A percentile compares a stretch with the other conserved stretches of the same genome.
phyloP scores from a whole-genome alignment of 92 coral and sea anemone genomes.

The Metridium senile region DNA sequence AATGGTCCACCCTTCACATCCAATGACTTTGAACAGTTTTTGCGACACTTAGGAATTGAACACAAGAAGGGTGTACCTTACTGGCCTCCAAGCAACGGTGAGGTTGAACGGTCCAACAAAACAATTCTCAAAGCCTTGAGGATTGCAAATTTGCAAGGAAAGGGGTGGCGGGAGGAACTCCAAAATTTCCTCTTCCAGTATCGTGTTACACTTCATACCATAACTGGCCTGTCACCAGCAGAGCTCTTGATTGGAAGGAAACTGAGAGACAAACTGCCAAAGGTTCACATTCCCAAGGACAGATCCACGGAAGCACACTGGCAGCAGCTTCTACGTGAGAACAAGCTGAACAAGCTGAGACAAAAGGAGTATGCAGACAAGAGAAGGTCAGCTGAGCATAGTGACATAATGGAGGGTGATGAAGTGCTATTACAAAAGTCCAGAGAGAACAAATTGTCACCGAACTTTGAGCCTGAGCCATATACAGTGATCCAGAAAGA shows the following conservation, averaged over 20 bases:
- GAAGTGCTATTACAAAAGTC: slow-evolving; percentile 48
- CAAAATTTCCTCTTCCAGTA: slow-evolving; percentile 58
- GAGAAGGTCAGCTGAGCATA: slow-evolving; percentile 44
- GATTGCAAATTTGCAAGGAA: slow-evolving; percentile 57
- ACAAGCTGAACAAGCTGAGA: slow-evolving; percentile 39
- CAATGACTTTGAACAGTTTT: slow-evolving; percentile 64
- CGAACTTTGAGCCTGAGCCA: slow-evolving; percentile 48
- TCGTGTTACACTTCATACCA: slow-evolving; percentile 56
- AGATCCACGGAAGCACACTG: too few relatives aligned
- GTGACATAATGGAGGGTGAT: slow-evolving; percentile 53
- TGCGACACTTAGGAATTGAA: slow-evolving; percentile 52
- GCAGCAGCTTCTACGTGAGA: too few relatives aligned
- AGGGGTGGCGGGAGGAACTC: slow-evolving; percentile 48
- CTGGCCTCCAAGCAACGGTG: slow-evolving; percentile 75
- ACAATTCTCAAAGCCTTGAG: slow-evolving; percentile 57
- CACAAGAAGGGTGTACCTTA: slow-evolving; percentile 64
- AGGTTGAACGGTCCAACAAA: slow-evolving; percentile 62
- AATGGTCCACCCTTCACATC: slow-evolving; percentile 61
- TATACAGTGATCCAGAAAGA: slow-evolving; percentile 51
- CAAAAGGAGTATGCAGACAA: slow-evolving; percentile 59
- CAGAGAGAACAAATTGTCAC: slow-evolving; percentile 44
- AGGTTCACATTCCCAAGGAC: not conserved
- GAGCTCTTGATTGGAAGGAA: slow-evolving; percentile 66
- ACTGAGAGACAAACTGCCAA: slow-evolving; percentile 55
- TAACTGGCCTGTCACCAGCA: slow-evolving; percentile 61